Evolutionary conservation across 2,797 vertebrate genomes (phyloP).

Genomic region (Cossypha niveicapilla): DNA sequence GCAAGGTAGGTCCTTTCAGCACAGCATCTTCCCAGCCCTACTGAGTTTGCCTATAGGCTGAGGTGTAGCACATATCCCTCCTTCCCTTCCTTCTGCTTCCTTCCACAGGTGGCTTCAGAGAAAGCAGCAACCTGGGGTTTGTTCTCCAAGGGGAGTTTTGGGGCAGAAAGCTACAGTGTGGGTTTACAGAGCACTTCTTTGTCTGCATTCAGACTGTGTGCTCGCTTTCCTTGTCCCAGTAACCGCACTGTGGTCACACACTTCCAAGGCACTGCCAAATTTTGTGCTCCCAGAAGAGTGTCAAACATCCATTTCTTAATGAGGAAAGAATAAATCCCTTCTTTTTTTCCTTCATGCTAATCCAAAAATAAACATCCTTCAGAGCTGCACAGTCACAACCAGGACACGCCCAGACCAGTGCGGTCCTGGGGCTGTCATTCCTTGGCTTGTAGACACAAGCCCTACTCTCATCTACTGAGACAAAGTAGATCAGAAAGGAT

Average conservation of each 20-base stretch:
- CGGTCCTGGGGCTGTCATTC: not conserved
- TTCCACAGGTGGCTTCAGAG: not conserved
- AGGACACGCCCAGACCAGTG: not conserved
- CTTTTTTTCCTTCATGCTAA: not conserved
- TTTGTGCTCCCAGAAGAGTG: not conserved
- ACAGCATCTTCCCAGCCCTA: not conserved
- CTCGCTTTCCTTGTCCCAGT: not conserved
- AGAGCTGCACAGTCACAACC: not conserved
- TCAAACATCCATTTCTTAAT: not conserved
- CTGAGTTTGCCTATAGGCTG: not conserved
- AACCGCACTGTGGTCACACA: not conserved
- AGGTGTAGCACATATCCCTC: rapidly evolving
- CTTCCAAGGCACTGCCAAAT: not conserved
- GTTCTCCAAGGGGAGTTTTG: not conserved
- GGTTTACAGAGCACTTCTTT: not conserved
- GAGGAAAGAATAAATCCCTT: not conserved
- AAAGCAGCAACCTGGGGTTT: not conserved
- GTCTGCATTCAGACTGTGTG: not conserved
- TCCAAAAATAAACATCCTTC: not conserved
- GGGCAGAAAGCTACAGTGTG: not conserved
- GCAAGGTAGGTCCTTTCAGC: not conserved
- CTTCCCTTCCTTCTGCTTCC: not conserved
- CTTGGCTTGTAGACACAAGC: rapidly evolving
- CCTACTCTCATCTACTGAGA: not conserved
- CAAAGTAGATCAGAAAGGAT: not conserved